Evolutionary conservation across 2,113 vertebrate species (phyloP).

Genomic region (Chlamydotis undulata): DNA sequence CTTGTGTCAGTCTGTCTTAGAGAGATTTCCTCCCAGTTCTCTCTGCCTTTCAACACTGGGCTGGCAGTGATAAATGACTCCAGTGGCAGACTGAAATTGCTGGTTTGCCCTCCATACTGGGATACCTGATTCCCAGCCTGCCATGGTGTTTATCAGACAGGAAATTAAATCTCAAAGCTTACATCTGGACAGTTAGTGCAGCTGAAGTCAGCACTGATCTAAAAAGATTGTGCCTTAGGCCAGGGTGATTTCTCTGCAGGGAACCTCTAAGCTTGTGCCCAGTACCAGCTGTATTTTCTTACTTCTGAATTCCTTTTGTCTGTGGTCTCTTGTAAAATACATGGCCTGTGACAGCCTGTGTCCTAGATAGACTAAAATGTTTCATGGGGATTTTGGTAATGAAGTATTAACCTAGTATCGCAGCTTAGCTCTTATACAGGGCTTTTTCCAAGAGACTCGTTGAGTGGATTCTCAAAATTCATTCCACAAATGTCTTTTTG

Average conservation of each 20-base stretch:
- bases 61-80: not conserved
- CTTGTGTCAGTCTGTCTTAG: not conserved
- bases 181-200: not conserved
- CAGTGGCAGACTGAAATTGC: not conserved
- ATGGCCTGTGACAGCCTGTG: not conserved
- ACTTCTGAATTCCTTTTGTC: not conserved
- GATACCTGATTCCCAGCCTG: not conserved
- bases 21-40: not conserved
- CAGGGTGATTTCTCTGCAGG: not conserved
- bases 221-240: not conserved
- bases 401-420: not conserved
- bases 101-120: not conserved
- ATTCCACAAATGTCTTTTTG: not conserved
- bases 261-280: not conserved
- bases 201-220: not conserved
- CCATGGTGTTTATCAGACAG: not conserved
- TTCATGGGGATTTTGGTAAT: not conserved
- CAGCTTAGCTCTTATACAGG: not conserved
- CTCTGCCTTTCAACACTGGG: fast-evolving
- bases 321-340: not conserved
- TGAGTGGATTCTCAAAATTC: not conserved
- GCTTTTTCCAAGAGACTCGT: not conserved
- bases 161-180: not conserved
- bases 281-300: not conserved
- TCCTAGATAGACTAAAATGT: not conserved